Conservation (phyloP, 1,140 invertebrate species). For the Lepidurus arcticus region DNA sequence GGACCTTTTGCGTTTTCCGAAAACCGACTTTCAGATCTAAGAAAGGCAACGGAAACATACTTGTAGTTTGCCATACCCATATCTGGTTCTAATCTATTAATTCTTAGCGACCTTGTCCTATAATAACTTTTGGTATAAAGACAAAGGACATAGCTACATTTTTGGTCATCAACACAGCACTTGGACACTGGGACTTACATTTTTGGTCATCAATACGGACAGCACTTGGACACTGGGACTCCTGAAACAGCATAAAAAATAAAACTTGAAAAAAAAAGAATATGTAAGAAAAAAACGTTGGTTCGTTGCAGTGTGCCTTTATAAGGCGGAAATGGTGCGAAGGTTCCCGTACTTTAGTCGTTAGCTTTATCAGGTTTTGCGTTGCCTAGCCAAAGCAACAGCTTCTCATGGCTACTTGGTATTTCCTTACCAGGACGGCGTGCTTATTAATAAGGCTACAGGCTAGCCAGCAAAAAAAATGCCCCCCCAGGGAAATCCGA, state of each 20-base stretch:
- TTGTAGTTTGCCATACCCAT: background rate
- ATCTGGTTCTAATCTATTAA: conserved; percentile 1
- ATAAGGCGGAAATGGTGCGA: background rate
- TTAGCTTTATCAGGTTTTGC: background rate
- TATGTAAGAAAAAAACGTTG: no score
- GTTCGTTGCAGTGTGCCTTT: background rate
- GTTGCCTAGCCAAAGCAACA: background rate
- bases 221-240: background rate
- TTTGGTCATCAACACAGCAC: background rate
- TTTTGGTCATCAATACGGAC: background rate
- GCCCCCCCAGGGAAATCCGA: background rate
- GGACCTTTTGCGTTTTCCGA: background rate
- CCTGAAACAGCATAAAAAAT: background rate
- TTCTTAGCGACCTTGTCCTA: conserved; percentile 10
- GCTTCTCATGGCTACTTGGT: background rate
- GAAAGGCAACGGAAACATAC: background rate
- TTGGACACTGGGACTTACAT: background rate
- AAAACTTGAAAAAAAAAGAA: background rate
- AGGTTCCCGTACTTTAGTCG: background rate
- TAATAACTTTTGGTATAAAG: background rate
- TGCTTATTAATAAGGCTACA: background rate
- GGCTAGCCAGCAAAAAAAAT: no score
- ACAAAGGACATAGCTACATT: background rate
- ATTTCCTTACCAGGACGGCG: background rate
- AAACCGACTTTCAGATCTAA: background rate